These are phyloP conservation scores for Seriola aureovittata DNA, from an alignment of 2,113 vertebrate species.

Conservation along the genomic window DNA sequence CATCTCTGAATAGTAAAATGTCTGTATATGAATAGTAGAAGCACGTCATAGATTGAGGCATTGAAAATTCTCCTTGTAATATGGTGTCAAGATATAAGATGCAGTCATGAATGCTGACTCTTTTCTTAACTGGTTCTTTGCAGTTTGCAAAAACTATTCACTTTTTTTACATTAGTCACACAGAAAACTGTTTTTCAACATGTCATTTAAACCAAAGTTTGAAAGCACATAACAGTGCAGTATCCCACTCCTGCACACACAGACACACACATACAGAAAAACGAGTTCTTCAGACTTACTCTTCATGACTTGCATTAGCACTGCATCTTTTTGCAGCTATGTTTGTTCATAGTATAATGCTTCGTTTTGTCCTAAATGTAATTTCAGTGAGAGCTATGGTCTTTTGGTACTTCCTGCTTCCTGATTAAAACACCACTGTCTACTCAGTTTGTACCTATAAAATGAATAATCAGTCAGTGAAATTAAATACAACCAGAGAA, in stretches of 20 bases:
- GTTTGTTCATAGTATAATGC: not conserved
- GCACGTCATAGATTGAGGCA: not conserved
- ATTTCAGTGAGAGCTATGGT: not conserved
- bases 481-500: not conserved
- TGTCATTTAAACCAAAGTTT: not conserved
- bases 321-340: not conserved
- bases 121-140: constrained; percentile 23
- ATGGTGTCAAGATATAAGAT: constrained; percentile 12
- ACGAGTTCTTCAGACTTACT: not conserved
- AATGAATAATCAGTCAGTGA: not conserved
- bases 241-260: not conserved
- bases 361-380: not conserved
- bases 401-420: not conserved
- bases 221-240: not conserved
- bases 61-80: constrained; percentile 18
- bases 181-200: not conserved
- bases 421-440: constrained; percentile 3
- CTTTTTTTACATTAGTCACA: not conserved
- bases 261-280: not conserved
- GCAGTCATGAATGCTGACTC: not conserved
- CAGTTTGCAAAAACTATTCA: constrained; percentile 6
- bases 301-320: not conserved
- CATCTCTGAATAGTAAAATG: constrained; percentile 42
- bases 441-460: not conserved
- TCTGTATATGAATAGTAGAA: constrained; percentile 31